phyloP scores from a whole-genome alignment of 2,113 vertebrate genomes.

The Xerus inauris region DNA sequence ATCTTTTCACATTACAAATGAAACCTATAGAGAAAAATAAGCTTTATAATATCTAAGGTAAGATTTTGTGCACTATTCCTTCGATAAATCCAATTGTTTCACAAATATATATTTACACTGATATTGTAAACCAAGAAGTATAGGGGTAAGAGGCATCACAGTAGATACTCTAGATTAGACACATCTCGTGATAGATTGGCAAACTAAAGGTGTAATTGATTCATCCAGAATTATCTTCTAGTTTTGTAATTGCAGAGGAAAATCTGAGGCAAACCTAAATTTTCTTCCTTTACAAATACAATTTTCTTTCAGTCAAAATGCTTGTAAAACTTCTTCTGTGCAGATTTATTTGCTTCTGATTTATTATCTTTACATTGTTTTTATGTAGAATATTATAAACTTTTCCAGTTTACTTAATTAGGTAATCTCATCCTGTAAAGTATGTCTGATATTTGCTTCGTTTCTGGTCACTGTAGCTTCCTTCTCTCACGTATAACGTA shows the following conservation, averaged over 20 bases:
- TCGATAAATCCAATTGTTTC: not conserved
- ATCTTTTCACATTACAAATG: not conserved
- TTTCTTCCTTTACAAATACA: not conserved
- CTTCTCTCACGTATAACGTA: not conserved
- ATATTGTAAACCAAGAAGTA: not conserved
- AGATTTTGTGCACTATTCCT: not conserved
- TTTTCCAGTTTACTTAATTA: not conserved
- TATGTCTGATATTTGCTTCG: not conserved
- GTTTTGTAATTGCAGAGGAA: not conserved
- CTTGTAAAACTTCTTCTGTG: not conserved
- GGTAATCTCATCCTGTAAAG: not conserved
- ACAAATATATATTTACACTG: not conserved
- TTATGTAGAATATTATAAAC: not conserved
- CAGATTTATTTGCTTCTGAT: not conserved
- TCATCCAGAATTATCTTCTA: not conserved
- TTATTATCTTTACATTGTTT: not conserved
- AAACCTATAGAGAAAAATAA: not conserved
- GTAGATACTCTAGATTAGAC: no score
- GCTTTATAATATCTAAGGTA: not conserved
- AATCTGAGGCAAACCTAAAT: not conserved
- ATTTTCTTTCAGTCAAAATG: not conserved
- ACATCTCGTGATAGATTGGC: not conserved
- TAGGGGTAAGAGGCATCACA: no score
- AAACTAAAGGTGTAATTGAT: no score
- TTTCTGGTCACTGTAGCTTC: not conserved